phyloP scores from a whole-genome alignment of 2,113 vertebrate genomes.

The Nannobrachium achirus region DNA sequence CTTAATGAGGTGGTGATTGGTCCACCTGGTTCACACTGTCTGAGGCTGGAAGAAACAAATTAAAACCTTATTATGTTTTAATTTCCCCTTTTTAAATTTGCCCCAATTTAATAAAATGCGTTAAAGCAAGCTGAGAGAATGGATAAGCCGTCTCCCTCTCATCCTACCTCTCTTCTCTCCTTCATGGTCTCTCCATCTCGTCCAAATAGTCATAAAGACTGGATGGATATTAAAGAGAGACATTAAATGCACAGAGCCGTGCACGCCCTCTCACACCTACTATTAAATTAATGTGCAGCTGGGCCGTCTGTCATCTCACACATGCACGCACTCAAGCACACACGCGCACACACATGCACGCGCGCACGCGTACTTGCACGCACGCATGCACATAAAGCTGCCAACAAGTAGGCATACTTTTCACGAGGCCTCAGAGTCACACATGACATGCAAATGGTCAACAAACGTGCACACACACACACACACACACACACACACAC shows the following conservation, averaged over 20 bases:
- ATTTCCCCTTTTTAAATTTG: slow-evolving; percentile 75
- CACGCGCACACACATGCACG: background rate
- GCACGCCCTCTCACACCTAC: background rate
- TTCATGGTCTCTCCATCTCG: background rate
- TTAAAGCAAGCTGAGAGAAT: slow-evolving; percentile 17
- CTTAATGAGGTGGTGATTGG: slow-evolving; percentile 60
- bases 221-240: slow-evolving; percentile 43
- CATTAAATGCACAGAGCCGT: slow-evolving; percentile 21
- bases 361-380: slow-evolving; percentile 15
- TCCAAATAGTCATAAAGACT: slow-evolving; percentile 19
- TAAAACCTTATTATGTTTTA: slow-evolving; percentile 80
- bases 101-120: slow-evolving; percentile 55
- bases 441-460: background rate
- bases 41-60: slow-evolving; percentile 69
- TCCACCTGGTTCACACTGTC: slow-evolving; percentile 52
- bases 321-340: background rate
- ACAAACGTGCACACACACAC: slow-evolving; percentile 20
- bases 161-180: background rate
- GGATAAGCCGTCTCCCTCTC: slow-evolving; percentile 11
- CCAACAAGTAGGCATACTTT: no score
- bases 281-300: slow-evolving; percentile 42
- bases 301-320: slow-evolving; percentile 17
- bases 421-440: no score
- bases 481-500: slow-evolving; percentile 15
- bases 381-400: slow-evolving; percentile 24